Conservation (phyloP, 2,797 vertebrate species). For the Glossophaga mutica region DNA sequence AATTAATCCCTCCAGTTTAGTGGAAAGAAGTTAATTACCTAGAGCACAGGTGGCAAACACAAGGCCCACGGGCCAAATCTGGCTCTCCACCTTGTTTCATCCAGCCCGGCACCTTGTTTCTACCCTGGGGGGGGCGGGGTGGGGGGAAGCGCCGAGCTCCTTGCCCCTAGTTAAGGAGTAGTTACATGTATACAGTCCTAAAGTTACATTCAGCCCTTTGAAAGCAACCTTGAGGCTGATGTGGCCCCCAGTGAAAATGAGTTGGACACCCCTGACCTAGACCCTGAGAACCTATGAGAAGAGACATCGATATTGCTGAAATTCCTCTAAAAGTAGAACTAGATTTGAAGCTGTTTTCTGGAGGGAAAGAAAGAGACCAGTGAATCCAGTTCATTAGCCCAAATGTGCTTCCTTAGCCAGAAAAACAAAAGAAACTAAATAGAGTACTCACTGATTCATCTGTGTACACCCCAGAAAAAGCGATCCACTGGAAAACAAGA, state of each 20-base stretch:
- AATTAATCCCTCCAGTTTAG: neutral
- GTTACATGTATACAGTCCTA: too few species aligned
- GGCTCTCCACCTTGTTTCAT: too few species aligned
- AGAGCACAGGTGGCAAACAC: neutral
- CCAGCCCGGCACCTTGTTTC: too few species aligned
- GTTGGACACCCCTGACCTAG: neutral
- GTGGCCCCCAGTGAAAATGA: too few species aligned
- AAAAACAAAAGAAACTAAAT: conserved; percentile 18
- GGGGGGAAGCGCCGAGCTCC: too few species aligned
- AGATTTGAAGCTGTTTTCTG: conserved; percentile 16
- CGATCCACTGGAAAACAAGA: neutral
- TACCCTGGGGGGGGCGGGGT: too few species aligned
- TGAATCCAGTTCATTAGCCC: conserved; percentile 19
- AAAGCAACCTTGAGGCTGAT: too few species aligned
- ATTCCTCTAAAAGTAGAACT: conserved; percentile 44
- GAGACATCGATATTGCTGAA: neutral
- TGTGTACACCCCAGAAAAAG: neutral
- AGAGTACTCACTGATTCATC: neutral
- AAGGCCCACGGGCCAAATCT: too few species aligned
- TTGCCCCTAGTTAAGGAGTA: too few species aligned
- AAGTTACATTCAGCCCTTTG: too few species aligned
- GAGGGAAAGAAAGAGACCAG: conserved; percentile 15
- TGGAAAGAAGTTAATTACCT: conserved; percentile 32
- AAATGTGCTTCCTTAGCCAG: neutral
- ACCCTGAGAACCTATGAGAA: conserved; percentile 23